A percentile compares a stretch with the other conserved stretches of the same genome.
Evolutionary conservation across 92 coral and sea anemone species (phyloP).

Genomic region (Scolanthus callimorphus): DNA sequence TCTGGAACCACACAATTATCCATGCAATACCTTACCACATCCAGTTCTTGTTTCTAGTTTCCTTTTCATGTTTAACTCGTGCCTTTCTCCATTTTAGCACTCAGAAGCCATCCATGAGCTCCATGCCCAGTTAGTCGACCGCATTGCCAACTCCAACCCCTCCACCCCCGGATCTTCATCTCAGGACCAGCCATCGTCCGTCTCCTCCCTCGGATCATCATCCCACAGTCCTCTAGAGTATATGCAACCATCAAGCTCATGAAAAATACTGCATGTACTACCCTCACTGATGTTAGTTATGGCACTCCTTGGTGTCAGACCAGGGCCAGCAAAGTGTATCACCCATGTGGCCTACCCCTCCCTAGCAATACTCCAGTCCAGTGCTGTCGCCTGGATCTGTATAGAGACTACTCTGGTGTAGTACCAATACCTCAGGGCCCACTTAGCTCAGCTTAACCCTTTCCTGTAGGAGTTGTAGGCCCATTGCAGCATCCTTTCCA

Average conservation of each 20-base stretch:
- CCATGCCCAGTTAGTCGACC: slow-evolving; percentile 84
- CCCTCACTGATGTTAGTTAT: not conserved
- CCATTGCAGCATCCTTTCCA: too few relatives aligned
- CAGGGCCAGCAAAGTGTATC: not conserved
- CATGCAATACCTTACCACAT: too few relatives aligned
- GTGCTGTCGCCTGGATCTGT: too few relatives aligned
- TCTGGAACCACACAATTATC: too few relatives aligned
- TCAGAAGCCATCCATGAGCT: slow-evolving; percentile 87
- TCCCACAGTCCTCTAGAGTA: slow-evolving; percentile 86
- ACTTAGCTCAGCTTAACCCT: too few relatives aligned
- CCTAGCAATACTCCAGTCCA: too few relatives aligned
- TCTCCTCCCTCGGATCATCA: slow-evolving; percentile 77
- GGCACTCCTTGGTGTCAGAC: not conserved
- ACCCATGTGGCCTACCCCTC: too few relatives aligned
- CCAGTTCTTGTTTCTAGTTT: too few relatives aligned
- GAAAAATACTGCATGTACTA: not conserved
- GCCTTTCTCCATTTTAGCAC: slow-evolving; percentile 46
- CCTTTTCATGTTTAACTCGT: too few relatives aligned
- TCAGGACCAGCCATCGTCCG: slow-evolving; percentile 87
- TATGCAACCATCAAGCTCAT: slow-evolving; percentile 65
- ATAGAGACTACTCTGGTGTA: too few relatives aligned
- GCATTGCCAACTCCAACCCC: slow-evolving; percentile 75
- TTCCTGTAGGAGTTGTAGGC: too few relatives aligned
- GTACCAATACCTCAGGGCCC: too few relatives aligned
- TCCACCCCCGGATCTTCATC: slow-evolving; percentile 72